phyloP scores from a whole-genome alignment of 2,797 vertebrate species.

The Macrochelys suwanniensis region DNA sequence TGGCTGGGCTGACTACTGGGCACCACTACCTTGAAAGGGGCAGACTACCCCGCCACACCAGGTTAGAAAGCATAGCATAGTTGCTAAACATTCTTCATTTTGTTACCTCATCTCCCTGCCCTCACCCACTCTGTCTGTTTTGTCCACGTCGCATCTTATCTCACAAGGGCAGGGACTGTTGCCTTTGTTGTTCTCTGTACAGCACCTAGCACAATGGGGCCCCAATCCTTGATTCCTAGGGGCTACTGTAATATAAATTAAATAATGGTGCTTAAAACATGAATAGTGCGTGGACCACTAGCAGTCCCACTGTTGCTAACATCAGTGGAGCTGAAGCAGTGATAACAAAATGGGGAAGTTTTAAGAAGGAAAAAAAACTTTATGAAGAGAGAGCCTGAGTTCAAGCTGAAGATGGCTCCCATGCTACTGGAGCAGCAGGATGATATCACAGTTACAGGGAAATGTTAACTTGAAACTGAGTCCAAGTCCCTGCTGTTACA shows the following conservation, averaged over 20 bases:
- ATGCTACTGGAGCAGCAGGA: not conserved
- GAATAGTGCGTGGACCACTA: not conserved
- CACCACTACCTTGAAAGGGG: not conserved
- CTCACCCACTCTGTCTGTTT: not conserved
- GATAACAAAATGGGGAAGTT: not conserved
- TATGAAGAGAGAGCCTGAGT: not conserved
- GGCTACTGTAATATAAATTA: not conserved
- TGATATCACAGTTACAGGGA: constrained; percentile 3
- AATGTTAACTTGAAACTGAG: constrained; percentile 12
- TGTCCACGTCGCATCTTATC: not conserved
- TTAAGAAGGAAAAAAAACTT: not conserved
- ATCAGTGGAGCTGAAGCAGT: not conserved
- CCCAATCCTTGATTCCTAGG: not conserved
- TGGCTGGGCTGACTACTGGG: not conserved
- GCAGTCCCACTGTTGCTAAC: not conserved
- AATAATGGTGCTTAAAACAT: not conserved
- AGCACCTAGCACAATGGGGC: not conserved
- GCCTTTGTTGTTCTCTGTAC: not conserved
- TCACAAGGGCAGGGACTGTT: not conserved
- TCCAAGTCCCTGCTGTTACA: constrained; percentile 45
- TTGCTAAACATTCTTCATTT: not conserved
- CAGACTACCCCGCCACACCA: not conserved
- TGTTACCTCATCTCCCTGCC: not conserved
- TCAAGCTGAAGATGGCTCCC: constrained; percentile 3
- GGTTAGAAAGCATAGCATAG: not conserved